These are phyloP conservation scores for Stegostoma tigrinum DNA, from an alignment of 2,113 vertebrate species.

Conservation along the genomic window DNA sequence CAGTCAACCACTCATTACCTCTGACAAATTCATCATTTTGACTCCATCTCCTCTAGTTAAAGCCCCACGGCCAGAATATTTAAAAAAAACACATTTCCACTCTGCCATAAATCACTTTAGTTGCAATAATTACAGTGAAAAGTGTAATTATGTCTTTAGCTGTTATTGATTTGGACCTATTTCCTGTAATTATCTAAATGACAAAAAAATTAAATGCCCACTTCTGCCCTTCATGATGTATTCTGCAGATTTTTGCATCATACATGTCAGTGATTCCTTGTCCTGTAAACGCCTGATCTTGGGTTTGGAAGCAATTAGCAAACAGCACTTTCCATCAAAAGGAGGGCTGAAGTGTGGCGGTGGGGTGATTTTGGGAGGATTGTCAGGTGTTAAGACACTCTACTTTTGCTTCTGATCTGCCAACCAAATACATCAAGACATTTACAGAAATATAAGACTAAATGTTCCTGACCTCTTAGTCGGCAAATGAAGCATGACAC, in stretches of 20 bases:
- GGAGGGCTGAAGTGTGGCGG: not conserved
- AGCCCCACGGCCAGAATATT: not conserved
- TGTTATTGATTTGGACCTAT: not conserved
- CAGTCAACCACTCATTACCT: not conserved
- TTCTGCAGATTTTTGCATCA: not conserved
- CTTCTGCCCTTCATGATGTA: not conserved
- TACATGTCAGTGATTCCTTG: not conserved
- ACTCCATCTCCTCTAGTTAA: not conserved
- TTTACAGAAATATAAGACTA: not conserved
- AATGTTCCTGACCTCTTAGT: not conserved
- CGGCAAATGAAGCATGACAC: not conserved
- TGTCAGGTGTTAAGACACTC: not conserved
- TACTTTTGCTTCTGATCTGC: not conserved
- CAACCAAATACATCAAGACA: not conserved
- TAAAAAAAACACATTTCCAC: not conserved
- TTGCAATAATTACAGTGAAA: not conserved
- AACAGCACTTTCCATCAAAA: not conserved
- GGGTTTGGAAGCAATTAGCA: not conserved
- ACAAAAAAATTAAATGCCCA: not conserved
- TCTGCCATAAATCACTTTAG: not conserved
- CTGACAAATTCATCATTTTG: constrained; percentile 8
- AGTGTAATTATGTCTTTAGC: not conserved
- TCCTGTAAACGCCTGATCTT: not conserved
- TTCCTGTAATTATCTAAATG: constrained; percentile 3
- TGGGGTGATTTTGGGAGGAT: not conserved